phyloP scores from a whole-genome alignment of 1,140 invertebrate species.

The Drosophila lacteicornis region DNA sequence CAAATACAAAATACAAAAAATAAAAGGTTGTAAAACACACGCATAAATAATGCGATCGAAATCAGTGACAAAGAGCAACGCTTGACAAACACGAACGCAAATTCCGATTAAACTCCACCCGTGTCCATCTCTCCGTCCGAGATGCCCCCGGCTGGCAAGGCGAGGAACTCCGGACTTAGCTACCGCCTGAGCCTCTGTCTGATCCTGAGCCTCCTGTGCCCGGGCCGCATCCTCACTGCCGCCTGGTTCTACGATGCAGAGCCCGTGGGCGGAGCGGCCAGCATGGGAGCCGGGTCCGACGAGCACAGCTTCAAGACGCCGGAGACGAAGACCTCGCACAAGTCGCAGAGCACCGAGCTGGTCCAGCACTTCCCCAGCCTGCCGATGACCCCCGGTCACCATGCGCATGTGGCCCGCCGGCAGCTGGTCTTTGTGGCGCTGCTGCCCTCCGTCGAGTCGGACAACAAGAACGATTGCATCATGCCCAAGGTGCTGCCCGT shows the following conservation, averaged over 20 bases:
- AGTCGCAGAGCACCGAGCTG: constrained; percentile 63
- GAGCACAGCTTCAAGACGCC: constrained; percentile 75
- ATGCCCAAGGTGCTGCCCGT: constrained; percentile 90
- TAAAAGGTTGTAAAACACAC: constrained; percentile 20
- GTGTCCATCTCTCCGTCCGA: constrained; percentile 21
- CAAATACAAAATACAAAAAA: not conserved
- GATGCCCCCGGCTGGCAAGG: constrained; percentile 39
- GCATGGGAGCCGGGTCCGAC: constrained; percentile 41
- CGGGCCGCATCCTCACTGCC: constrained; percentile 27
- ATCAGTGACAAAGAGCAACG: constrained; percentile 49
- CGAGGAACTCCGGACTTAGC: constrained; percentile 18
- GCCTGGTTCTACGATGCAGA: constrained; percentile 67
- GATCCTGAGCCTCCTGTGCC: constrained; percentile 32
- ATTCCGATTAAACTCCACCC: constrained; percentile 1
- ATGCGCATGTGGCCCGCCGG: constrained; percentile 28
- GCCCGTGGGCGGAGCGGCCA: constrained; percentile 43
- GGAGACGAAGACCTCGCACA: constrained; percentile 67
- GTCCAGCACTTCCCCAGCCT: constrained; percentile 65
- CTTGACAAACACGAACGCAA: constrained; percentile 39
- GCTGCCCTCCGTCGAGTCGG: constrained; percentile 67
- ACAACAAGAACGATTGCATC: constrained; percentile 85
- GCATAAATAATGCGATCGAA: constrained; percentile 51
- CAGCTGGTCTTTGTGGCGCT: constrained; percentile 74
- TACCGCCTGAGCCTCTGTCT: constrained; percentile 33
- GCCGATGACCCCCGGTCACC: constrained; percentile 16